Evolutionary conservation across 2,888 invertebrate species (phyloP).

Genomic region (Tachina grossa): DNA sequence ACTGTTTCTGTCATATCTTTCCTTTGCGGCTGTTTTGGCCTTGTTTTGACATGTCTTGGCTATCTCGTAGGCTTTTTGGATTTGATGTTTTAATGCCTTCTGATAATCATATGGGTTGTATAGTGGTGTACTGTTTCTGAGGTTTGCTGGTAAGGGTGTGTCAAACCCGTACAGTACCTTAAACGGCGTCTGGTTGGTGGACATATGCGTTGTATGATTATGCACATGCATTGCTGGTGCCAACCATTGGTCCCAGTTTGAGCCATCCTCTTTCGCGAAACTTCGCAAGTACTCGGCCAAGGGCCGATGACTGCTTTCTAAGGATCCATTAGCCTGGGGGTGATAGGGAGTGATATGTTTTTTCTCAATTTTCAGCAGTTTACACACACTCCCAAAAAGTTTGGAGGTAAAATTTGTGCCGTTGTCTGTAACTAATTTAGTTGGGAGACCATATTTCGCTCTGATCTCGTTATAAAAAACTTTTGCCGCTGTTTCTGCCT

Average conservation of each 20-base stretch:
- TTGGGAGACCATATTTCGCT: not conserved
- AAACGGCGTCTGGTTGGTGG: not conserved
- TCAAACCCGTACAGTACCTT: conserved; percentile 3
- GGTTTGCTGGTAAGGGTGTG: not conserved
- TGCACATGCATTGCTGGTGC: not conserved
- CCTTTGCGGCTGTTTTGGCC: not conserved
- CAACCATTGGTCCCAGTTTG: not conserved
- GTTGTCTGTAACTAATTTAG: not conserved
- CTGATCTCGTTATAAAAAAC: not conserved
- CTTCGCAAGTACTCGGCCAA: not conserved
- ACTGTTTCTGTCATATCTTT: not conserved
- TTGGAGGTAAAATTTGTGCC: not conserved
- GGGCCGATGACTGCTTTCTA: not conserved
- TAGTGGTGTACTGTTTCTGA: not conserved
- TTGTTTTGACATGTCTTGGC: not conserved
- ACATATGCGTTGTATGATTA: not conserved
- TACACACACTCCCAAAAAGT: no score
- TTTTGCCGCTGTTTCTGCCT: not conserved
- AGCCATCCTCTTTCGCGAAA: not conserved
- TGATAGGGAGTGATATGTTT: no score
- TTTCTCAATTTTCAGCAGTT: no score
- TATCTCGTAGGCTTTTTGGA: not conserved
- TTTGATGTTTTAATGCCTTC: not conserved
- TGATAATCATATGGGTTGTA: not conserved
- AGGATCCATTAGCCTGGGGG: not conserved